A percentile compares a stretch with the other conserved stretches of the same genome.
Conservation (phyloP, 2,113 vertebrate species). For the Corythoichthys intestinalis region DNA sequence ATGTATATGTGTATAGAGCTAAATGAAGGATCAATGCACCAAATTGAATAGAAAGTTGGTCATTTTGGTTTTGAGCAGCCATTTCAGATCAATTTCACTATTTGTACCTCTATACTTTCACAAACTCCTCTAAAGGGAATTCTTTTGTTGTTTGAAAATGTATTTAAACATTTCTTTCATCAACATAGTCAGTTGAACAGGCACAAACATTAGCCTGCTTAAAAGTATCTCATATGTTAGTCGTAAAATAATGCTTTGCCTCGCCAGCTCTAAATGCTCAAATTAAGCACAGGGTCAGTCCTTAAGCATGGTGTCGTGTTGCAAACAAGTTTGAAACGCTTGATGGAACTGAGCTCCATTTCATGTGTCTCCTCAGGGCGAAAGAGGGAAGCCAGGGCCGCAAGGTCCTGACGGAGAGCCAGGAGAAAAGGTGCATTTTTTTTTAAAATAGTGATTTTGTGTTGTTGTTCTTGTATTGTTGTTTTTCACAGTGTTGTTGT, state of each 20-base stretch:
- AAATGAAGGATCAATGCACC: no score
- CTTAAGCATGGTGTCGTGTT: not conserved
- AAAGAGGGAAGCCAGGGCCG: slow-evolving; percentile 66
- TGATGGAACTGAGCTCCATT: not conserved
- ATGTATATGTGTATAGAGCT: no score
- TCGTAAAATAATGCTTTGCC: not conserved
- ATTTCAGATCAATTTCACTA: no score
- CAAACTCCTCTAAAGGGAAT: no score
- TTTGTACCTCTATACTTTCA: no score
- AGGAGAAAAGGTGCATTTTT: slow-evolving; percentile 79
- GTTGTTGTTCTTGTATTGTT: not conserved
- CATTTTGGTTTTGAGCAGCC: no score
- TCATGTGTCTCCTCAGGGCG: slow-evolving; percentile 51
- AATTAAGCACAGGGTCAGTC: not conserved
- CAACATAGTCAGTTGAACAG: not conserved
- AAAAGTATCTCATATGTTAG: not conserved
- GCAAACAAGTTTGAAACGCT: not conserved
- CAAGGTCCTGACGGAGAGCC: slow-evolving; percentile 61
- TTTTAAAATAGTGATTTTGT: not conserved
- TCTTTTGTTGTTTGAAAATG: no score
- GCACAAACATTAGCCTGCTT: not conserved
- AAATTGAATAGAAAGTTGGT: no score
- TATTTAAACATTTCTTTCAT: no score
- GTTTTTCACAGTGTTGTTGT: slow-evolving; percentile 4
- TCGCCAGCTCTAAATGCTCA: not conserved